phyloP scores from a whole-genome alignment of 2,797 vertebrate species.

The Myotis vivesi region DNA sequence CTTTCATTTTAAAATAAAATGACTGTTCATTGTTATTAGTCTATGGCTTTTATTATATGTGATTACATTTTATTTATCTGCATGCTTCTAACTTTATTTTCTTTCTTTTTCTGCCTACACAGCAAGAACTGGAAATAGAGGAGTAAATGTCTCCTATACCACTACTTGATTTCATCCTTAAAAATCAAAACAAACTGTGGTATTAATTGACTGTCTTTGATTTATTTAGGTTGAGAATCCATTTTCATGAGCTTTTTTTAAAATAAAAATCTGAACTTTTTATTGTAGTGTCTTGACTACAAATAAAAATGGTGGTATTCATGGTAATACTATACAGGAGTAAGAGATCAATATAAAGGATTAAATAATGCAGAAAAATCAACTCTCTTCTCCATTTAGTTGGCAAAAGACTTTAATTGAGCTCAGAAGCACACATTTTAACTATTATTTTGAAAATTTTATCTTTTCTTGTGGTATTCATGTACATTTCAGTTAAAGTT shows the following conservation, averaged over 20 bases:
- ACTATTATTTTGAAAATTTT: constrained; percentile 16
- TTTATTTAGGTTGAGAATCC: constrained; percentile 64
- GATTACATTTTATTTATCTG: constrained; percentile 51
- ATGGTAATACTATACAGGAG: not conserved
- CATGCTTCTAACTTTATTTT: constrained; percentile 81
- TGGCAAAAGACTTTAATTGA: not conserved
- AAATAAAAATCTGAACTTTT: constrained; percentile 26
- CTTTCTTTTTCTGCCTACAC: constrained; percentile 87
- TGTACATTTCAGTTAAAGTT: constrained; percentile 12
- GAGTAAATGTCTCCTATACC: constrained; percentile 83
- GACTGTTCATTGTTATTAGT: constrained; percentile 41
- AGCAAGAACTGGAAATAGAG: constrained; percentile 92
- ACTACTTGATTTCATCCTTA: constrained; percentile 77
- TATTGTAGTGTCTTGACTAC: not conserved
- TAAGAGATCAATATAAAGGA: not conserved
- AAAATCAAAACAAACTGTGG: constrained; percentile 61
- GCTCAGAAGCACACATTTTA: constrained; percentile 4
- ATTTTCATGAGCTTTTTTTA: constrained; percentile 40
- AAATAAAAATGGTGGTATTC: constrained; percentile 19
- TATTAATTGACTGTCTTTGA: constrained; percentile 72
- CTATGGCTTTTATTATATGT: constrained; percentile 63
- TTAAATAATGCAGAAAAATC: not conserved
- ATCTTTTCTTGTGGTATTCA: not conserved
- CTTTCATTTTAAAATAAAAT: constrained; percentile 62
- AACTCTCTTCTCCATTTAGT: not conserved